These are phyloP conservation scores for Microvelia longipes DNA, from an alignment of 1,140 invertebrate species.

Conservation along the genomic window DNA sequence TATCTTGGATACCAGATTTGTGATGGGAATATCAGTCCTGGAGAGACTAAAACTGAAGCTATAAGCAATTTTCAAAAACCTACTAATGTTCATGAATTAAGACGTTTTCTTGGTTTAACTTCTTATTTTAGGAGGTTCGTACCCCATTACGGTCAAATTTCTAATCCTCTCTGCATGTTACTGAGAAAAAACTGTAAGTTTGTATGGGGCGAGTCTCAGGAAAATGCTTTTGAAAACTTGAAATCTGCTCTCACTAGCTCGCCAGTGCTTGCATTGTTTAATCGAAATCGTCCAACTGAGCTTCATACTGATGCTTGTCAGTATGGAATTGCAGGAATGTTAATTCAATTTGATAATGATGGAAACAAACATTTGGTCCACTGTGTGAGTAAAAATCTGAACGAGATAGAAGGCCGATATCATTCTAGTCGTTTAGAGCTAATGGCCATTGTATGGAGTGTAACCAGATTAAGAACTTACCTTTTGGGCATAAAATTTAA, in stretches of 20 bases:
- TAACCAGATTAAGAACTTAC: too few species aligned
- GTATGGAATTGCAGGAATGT: background rate
- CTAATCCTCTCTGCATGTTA: background rate
- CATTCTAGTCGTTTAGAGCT: too few species aligned
- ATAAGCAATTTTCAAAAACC: background rate
- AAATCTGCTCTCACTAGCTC: background rate
- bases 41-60: background rate
- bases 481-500: too few species aligned
- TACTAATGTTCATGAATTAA: background rate
- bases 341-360: background rate
- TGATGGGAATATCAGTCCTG: background rate
- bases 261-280: background rate
- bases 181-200: background rate
- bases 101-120: background rate
- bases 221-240: background rate
- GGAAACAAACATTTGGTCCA: background rate
- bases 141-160: background rate
- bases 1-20: background rate
- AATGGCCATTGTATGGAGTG: too few species aligned
- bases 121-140: background rate
- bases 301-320: background rate
- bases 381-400: background rate
- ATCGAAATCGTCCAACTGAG: background rate
- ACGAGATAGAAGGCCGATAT: too few species aligned
- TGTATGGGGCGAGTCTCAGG: background rate